A percentile compares a stretch with the other conserved stretches of the same genome.
Evolutionary conservation across 2,797 vertebrate species (phyloP).

Genomic region (Vespertilio murinus): DNA sequence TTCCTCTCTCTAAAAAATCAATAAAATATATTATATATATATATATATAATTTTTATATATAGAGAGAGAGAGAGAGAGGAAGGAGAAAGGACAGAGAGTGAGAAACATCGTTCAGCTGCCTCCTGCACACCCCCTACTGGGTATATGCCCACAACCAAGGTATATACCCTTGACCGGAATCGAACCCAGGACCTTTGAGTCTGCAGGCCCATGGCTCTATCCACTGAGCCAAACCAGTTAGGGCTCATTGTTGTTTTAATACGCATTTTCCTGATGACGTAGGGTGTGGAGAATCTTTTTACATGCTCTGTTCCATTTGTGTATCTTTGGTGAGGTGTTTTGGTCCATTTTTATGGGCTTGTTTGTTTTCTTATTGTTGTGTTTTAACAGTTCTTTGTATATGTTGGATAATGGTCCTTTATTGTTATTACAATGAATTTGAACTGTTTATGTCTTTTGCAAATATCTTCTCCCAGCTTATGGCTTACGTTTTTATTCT

Average conservation of each 20-base stretch:
- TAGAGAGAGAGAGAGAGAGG: too few relatives aligned
- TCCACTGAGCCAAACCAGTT: too few relatives aligned
- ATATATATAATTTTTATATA: too few relatives aligned
- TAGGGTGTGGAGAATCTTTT: not conserved
- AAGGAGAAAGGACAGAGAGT: too few relatives aligned
- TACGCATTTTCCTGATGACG: not conserved
- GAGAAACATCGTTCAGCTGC: too few relatives aligned
- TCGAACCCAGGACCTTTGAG: too few relatives aligned
- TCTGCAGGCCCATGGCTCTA: too few relatives aligned
- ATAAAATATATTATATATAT: too few relatives aligned
- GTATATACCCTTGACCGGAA: too few relatives aligned
- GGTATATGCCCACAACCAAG: too few relatives aligned
- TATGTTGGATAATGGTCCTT: not conserved
- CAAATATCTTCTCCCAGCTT: not conserved
- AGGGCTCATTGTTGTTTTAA: not conserved
- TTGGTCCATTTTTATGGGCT: not conserved
- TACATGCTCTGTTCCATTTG: not conserved
- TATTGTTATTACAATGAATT: not conserved
- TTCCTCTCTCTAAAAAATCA: too few relatives aligned
- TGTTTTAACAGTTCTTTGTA: not conserved
- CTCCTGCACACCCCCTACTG: too few relatives aligned
- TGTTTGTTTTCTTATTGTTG: not conserved
- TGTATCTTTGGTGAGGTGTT: not conserved
- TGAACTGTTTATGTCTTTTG: not conserved
- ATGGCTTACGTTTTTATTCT: conserved; percentile 27